These are phyloP conservation scores for Glaucomys volans DNA, from an alignment of 2,113 vertebrate species.

Conservation along the genomic window DNA sequence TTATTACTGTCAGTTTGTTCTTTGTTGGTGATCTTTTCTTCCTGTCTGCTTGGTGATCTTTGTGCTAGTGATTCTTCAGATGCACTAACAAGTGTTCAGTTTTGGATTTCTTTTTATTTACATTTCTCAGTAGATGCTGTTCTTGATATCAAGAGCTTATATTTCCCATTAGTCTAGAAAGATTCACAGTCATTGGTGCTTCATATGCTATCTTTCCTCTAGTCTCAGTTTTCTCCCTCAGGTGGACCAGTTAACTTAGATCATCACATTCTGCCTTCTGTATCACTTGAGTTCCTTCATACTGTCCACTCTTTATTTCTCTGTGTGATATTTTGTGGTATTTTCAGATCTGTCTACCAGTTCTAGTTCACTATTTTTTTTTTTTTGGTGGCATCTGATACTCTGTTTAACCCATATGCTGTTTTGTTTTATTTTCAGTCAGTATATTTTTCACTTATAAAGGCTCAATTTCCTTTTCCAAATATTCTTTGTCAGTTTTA, in stretches of 20 bases:
- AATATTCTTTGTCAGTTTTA: background rate
- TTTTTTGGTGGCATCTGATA: background rate
- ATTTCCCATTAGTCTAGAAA: background rate
- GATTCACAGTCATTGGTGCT: background rate
- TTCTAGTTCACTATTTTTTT: background rate
- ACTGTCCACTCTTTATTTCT: background rate
- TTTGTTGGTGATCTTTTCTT: background rate
- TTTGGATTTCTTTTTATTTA: background rate
- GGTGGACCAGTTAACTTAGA: background rate
- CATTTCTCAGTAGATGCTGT: background rate
- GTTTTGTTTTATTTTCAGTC: background rate
- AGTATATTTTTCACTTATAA: background rate
- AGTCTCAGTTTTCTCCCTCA: background rate
- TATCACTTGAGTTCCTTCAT: background rate
- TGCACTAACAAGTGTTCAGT: background rate
- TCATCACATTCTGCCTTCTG: background rate
- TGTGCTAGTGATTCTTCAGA: background rate
- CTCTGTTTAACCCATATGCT: background rate
- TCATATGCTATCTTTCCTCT: background rate
- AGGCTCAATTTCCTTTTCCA: background rate
- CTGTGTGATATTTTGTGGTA: background rate
- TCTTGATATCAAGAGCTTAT: background rate
- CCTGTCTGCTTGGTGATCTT: background rate
- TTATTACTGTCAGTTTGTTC: background rate
- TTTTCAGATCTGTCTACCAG: background rate